Evolutionary conservation across 1,140 invertebrate genomes (phyloP).

Genomic region (Neodiprion fabricii): DNA sequence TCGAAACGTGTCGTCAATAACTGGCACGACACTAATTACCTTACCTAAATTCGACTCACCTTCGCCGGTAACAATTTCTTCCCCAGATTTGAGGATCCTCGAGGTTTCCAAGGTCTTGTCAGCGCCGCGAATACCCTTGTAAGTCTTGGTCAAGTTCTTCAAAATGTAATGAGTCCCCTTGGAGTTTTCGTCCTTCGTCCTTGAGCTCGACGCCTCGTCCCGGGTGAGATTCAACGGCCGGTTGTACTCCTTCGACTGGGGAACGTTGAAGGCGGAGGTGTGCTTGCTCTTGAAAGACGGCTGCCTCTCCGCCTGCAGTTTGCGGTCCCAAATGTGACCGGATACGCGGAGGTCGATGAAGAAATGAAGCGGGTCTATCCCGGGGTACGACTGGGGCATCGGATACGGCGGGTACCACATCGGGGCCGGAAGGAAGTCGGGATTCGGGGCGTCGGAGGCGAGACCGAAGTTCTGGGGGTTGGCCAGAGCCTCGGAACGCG

Average conservation of each 20-base stretch:
- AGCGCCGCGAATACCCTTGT: neutral
- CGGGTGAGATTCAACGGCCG: constrained; percentile 50
- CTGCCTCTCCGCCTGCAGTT: constrained; percentile 52
- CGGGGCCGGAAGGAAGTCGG: constrained; percentile 67
- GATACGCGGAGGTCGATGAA: constrained; percentile 82
- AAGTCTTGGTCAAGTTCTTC: constrained; percentile 50
- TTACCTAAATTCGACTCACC: neutral
- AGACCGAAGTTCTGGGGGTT: constrained; percentile 41
- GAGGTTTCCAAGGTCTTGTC: neutral
- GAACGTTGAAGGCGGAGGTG: constrained; percentile 61
- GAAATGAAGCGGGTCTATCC: constrained; percentile 80
- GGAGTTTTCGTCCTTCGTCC: constrained; percentile 37
- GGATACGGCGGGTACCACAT: constrained; percentile 79
- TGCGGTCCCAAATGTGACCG: constrained; percentile 80
- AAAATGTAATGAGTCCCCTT: constrained; percentile 59
- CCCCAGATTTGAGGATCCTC: neutral
- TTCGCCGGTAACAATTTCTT: neutral
- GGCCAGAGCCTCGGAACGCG: constrained; percentile 42
- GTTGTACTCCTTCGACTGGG: constrained; percentile 54
- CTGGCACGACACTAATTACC: too few species aligned
- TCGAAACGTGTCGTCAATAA: too few species aligned
- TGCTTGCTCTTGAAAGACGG: constrained; percentile 55
- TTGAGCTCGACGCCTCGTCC: constrained; percentile 41
- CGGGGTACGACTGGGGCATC: constrained; percentile 69
- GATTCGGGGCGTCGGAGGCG: constrained; percentile 36